These are phyloP conservation scores for Agrotis ipsilon DNA, from an alignment of 2,888 invertebrate genomes.

Conservation along the genomic window DNA sequence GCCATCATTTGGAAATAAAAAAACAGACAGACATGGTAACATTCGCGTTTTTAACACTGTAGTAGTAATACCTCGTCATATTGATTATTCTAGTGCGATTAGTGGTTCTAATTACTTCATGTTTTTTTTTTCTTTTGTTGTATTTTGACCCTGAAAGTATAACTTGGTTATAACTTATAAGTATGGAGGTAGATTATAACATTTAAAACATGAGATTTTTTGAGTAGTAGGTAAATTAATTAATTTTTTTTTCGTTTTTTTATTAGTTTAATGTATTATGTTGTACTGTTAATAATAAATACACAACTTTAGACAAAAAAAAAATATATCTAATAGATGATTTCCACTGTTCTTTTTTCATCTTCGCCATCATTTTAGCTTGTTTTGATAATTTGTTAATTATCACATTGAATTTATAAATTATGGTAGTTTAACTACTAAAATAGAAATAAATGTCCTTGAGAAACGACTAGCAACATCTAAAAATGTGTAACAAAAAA, in stretches of 20 bases:
- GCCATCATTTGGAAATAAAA: no score
- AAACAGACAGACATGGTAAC: no score
- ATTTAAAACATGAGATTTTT: not conserved
- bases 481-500: slow-evolving; percentile 57
- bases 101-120: no score
- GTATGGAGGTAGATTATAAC: not conserved
- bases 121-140: not conserved
- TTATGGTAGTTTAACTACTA: not conserved
- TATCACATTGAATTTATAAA: not conserved
- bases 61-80: no score
- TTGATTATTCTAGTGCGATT: no score
- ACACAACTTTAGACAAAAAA: no score
- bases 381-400: not conserved
- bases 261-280: no score
- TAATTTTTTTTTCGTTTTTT: no score
- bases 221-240: not conserved
- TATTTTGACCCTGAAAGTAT: not conserved
- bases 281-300: no score
- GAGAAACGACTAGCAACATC: slow-evolving; percentile 37
- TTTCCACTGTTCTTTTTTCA: not conserved
- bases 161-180: not conserved
- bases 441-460: not conserved
- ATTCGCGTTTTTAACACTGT: no score
- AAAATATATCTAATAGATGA: not conserved
- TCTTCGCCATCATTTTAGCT: not conserved